Percentiles rank a stretch among this genome's conserved stretches.
phyloP scores from a whole-genome alignment of 2,113 vertebrate genomes.

The Beaufortia kweichowensis region DNA sequence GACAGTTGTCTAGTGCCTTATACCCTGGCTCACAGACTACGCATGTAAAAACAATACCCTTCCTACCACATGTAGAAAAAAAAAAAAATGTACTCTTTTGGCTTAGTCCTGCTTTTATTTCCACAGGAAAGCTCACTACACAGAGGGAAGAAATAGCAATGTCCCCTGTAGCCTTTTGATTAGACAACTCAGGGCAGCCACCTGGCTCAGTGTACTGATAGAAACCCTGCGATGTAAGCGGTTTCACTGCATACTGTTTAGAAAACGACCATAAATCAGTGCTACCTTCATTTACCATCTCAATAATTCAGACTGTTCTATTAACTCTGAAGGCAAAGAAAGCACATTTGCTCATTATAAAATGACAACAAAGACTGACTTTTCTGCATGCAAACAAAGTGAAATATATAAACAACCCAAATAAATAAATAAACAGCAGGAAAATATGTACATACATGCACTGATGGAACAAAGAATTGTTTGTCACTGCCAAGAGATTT shows the following conservation, averaged over 20 bases:
- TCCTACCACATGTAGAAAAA: slow-evolving; percentile 39
- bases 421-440: slow-evolving; percentile 11
- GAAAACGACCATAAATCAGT: slow-evolving; percentile 46
- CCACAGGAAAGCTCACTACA: slow-evolving; percentile 7
- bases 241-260: slow-evolving; percentile 3
- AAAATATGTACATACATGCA: neutral
- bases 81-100: slow-evolving; percentile 31
- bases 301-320: slow-evolving; percentile 45
- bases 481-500: slow-evolving; percentile 35
- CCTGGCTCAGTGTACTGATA: slow-evolving; percentile 32
- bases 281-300: neutral
- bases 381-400: slow-evolving; percentile 9
- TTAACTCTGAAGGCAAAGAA: slow-evolving; percentile 32
- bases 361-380: slow-evolving; percentile 37
- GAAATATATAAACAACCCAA: slow-evolving; percentile 32
- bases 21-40: slow-evolving; percentile 2
- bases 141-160: slow-evolving; percentile 9
- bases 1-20: neutral
- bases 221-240: slow-evolving; percentile 41
- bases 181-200: slow-evolving; percentile 28
- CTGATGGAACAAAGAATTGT: slow-evolving; percentile 22
- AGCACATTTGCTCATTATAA: slow-evolving; percentile 38
- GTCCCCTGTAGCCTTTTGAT: slow-evolving; percentile 24
- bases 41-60: slow-evolving; percentile 41
- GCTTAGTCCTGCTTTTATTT: slow-evolving; percentile 5